Evolutionary conservation across 2,888 invertebrate species (phyloP).

Genomic region (Girardia tigrina): DNA sequence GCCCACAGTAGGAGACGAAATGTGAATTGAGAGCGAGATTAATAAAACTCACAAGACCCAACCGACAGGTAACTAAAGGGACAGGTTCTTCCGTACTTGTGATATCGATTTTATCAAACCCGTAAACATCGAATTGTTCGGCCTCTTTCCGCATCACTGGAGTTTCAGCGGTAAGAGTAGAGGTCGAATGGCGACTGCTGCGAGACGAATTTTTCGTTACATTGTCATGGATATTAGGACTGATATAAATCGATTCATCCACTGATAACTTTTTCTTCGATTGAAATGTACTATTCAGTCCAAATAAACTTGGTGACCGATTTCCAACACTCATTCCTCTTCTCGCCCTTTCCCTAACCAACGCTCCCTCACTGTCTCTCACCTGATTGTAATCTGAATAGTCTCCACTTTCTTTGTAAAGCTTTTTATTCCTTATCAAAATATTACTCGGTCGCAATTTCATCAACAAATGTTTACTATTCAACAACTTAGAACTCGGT

Average conservation of each 20-base stretch:
- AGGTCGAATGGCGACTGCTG: not conserved
- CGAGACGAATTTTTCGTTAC: not conserved
- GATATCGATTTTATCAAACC: not conserved
- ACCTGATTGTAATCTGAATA: not conserved
- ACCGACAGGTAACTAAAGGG: not conserved
- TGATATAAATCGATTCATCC: not conserved
- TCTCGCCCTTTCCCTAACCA: not conserved
- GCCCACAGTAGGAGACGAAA: not conserved
- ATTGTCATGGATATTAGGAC: not conserved
- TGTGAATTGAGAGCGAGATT: not conserved
- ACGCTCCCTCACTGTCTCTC: not conserved
- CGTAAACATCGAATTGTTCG: not conserved
- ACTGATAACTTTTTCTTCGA: not conserved
- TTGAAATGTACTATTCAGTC: not conserved
- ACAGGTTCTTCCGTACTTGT: not conserved
- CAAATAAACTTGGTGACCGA: not conserved
- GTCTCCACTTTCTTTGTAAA: slow-evolving; percentile 8
- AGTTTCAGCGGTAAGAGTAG: not conserved
- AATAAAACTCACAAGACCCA: not conserved
- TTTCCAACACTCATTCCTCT: not conserved
- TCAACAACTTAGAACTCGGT: not conserved
- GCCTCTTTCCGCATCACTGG: not conserved
- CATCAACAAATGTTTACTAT: not conserved
- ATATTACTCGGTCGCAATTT: slow-evolving; percentile 15
- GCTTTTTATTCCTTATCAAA: not conserved